Conservation (phyloP, 2,888 invertebrate genomes). For the Ennomos fuscantarius region DNA sequence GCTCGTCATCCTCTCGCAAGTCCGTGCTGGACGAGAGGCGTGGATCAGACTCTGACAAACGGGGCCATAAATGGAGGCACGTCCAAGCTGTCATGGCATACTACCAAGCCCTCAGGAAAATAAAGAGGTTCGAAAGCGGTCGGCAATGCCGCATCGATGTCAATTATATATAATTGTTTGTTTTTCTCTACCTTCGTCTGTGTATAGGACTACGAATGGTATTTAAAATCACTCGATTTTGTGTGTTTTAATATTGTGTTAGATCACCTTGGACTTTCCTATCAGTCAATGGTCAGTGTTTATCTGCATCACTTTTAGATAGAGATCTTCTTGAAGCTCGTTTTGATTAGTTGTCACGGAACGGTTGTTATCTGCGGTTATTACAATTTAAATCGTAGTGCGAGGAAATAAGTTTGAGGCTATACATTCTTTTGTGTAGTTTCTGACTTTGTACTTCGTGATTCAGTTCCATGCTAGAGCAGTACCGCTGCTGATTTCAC, state of each 20-base stretch:
- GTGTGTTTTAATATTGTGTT: slow-evolving; percentile 80
- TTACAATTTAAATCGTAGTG: not conserved
- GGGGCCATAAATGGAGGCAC: slow-evolving; percentile 93
- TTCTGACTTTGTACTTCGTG: not conserved
- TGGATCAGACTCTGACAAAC: slow-evolving; percentile 75
- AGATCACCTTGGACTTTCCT: slow-evolving; percentile 75
- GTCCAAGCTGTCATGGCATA: slow-evolving; percentile 95
- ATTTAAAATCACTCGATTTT: slow-evolving; percentile 72
- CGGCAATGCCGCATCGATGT: slow-evolving; percentile 65
- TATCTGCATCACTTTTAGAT: slow-evolving; percentile 54
- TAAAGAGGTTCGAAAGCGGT: slow-evolving; percentile 90
- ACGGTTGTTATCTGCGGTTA: slow-evolving; percentile 24
- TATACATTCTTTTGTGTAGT: not conserved
- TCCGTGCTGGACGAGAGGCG: slow-evolving; percentile 75
- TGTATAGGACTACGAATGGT: slow-evolving; percentile 81
- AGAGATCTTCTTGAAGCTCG: slow-evolving; percentile 49
- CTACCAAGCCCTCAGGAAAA: slow-evolving; percentile 95
- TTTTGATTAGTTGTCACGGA: slow-evolving; percentile 41
- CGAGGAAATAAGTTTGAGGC: not conserved
- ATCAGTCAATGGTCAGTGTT: slow-evolving; percentile 67
- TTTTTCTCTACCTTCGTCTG: slow-evolving; percentile 78
- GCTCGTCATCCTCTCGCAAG: slow-evolving; percentile 78
- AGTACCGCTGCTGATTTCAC: slow-evolving; percentile 3
- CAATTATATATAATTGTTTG: slow-evolving; percentile 73
- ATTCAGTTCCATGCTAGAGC: slow-evolving; percentile 3